Percentiles rank a stretch among this genome's conserved stretches.
Conservation (phyloP, 2,113 vertebrate species). For the Muscicapa adusta region DNA sequence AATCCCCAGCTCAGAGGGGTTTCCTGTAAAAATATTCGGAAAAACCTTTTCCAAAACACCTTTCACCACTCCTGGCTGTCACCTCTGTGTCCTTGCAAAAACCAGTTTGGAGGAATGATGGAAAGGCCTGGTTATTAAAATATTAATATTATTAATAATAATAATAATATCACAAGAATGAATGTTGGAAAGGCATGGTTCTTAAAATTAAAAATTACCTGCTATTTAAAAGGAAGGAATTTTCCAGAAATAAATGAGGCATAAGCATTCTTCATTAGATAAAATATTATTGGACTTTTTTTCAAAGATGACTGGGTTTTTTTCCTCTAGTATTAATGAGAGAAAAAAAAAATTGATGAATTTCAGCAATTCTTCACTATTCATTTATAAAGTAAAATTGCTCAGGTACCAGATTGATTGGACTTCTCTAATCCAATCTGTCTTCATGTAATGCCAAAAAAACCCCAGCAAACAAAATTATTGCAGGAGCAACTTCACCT, state of each 20-base stretch:
- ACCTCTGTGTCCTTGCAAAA: background rate
- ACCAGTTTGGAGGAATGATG: background rate
- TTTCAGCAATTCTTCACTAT: background rate
- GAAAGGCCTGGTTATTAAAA: background rate
- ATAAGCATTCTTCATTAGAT: background rate
- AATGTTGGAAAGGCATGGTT: background rate
- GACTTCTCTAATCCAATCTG: background rate
- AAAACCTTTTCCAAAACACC: background rate
- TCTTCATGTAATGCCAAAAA: background rate
- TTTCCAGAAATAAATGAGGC: background rate
- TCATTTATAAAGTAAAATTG: background rate
- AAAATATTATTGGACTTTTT: background rate
- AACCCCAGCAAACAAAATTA: background rate
- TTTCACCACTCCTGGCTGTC: too few relatives aligned
- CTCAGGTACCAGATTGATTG: background rate
- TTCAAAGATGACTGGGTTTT: fast-evolving
- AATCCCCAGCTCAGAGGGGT: background rate
- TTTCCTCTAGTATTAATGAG: background rate
- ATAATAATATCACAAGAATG: background rate
- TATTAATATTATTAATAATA: background rate
- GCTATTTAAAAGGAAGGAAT: background rate
- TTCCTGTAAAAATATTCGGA: background rate
- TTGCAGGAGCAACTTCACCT: background rate
- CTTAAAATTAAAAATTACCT: background rate
- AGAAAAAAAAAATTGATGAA: background rate